Evolutionary conservation across 2,888 invertebrate genomes (phyloP), one percentile per base, ranked within the genome.

Genomic region (Aleiodes testaceus): DNA sequence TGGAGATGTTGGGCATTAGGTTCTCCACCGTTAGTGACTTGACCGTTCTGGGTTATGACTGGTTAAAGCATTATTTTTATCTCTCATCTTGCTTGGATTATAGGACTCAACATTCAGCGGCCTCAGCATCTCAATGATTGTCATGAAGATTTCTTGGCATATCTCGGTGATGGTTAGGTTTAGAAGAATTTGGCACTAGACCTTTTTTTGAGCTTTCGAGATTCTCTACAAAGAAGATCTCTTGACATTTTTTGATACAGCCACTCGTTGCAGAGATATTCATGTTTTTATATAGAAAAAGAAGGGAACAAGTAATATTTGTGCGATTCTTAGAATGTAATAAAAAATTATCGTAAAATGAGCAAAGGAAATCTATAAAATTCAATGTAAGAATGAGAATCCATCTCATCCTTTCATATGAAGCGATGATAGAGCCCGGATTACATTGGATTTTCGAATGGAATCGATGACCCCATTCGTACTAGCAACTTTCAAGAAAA

Each of bases 41-140:
- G 36, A 55, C 55, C 55, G 55, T 55, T 55, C 55, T 55, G 55
- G 55, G 55, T 55, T 55, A 55, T 36, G n/a, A 55, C 55, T 30
- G 36, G n/a, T 26, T 3, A 26, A 26, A 26, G 22, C 11, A 20
- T 14, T 14, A 9, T 55, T 18, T 5, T 36, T 55, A 55, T 55
- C 55, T 55, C 26, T n/a, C n/a, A 55, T 55, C 55, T 55, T 55
- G 16, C 14, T 30, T n/a, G 55, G 53, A 26, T 53, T 14, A 30
- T 12, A 16, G 36, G 36, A 26, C 55, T 55, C 3, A 26, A 26
- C 55, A 30, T 36, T 14, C 1, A 1, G 55, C 5, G 5, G 14
- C 14, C 30, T 55, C 26, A 30, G 30, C 55, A 55, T 30, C 14
- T 55, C 36, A 30, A 55, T 55, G 36, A 55, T 55, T 55, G 12